Evolutionary conservation across 2,113 vertebrate species (phyloP).

Genomic region (Carettochelys insculpta): DNA sequence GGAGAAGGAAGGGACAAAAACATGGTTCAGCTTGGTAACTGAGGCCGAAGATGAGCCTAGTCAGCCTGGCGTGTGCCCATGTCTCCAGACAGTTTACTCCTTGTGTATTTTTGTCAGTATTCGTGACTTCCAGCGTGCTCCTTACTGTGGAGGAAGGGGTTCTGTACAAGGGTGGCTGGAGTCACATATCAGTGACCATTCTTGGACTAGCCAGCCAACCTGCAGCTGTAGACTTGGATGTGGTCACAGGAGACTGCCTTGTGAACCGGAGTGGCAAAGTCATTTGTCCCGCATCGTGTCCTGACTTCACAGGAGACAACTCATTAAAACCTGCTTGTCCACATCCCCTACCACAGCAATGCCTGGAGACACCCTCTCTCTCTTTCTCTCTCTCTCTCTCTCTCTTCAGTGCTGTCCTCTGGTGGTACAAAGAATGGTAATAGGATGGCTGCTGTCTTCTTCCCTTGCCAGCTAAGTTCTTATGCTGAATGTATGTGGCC

Average conservation of each 20-base stretch:
- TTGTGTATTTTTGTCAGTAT: not conserved
- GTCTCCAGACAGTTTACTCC: fast-evolving
- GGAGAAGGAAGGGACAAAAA: not conserved
- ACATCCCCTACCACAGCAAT: not conserved
- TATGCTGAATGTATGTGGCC: not conserved
- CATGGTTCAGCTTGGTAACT: too few species aligned
- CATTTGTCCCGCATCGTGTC: too few species aligned
- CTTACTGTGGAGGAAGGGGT: not conserved
- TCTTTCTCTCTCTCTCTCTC: too few species aligned
- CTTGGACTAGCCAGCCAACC: not conserved
- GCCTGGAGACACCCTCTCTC: not conserved
- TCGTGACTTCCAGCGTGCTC: not conserved
- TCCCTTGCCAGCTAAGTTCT: too few species aligned
- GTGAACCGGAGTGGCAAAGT: not conserved
- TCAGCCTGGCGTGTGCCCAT: fast-evolving
- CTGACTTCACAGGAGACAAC: not conserved
- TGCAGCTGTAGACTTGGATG: not conserved
- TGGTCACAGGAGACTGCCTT: not conserved
- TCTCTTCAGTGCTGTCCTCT: too few species aligned
- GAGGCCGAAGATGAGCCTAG: not conserved
- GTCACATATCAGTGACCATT: not conserved
- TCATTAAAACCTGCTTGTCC: not conserved
- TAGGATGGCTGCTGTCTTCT: not conserved
- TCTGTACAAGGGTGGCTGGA: not conserved
- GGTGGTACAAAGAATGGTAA: not conserved